Evolutionary conservation across 2,888 invertebrate species (phyloP), one percentile per base, ranked within the genome.

Genomic region (Erebia ligea): DNA sequence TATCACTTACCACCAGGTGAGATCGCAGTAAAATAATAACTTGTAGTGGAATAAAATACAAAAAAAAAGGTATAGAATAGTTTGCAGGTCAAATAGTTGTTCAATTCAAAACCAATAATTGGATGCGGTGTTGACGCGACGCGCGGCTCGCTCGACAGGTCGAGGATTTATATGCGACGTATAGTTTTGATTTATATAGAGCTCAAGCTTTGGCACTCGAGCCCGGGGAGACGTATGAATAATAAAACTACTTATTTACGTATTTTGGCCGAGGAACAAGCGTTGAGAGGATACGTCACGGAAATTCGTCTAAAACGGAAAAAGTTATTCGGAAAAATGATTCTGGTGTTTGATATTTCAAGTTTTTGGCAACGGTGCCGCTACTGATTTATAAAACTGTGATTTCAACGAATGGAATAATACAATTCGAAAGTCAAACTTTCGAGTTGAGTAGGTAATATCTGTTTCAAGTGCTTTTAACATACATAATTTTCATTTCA

Each of bases 341-440:
- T 59, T 42, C 42, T 10, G 42, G 40, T 42, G 59, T 59, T 59
- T 59, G 59, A 59, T 59, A 59, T 59, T 59, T 42, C 17, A 42
- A 40, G n/a, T 59, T 42, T 40, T 59, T 59, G 59, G 59, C 40
- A 59, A 40, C 17, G 59, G n/a, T 40, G 10, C 59, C 10, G 8
- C 25, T 25, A 2, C n/a, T 17, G 58, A 59, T 59, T 34, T 59
- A 57, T 57, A 57, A 57, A 57, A 57, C 25, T 57, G 34, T 34
- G 57, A 34, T 58, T 11, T 58, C 34, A 58, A n/a, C 8, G 8
- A 8, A 45, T 13, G 45, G 57, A 58, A 34, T 25, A 15, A 34
- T 58, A 34, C 0, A 25, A 34, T 58, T 58, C 0, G 34, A 15
- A 58, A 34, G 8, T 34, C 15, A 6, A n/a, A 5, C 34, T 58